Base-by-base conservation (phyloP, 1,140 invertebrate species). In the Zaprionus ghesquierei region DNA sequence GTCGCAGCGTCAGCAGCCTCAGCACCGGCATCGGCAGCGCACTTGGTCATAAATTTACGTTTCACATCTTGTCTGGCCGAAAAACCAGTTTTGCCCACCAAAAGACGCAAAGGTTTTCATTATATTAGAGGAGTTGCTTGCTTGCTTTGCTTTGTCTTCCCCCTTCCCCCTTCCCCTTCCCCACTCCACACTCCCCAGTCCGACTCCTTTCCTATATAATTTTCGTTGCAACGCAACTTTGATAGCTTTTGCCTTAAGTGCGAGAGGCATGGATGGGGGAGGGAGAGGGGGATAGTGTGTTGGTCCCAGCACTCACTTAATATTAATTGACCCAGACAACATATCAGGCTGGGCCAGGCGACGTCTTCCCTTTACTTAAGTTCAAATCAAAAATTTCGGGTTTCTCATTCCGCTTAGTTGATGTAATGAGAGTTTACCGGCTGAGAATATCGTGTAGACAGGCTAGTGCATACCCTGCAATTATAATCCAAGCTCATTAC, bases 11-110 rank as follows among this genome's bases (percentile, higher is more conserved):
- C 31, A 29, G 5, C 35, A 63, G 13, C 60, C 50, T 59, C 73
- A 53, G 15, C 23, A 46, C n/a, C 55, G 15, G 13, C 60, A 20
- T 10, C 15, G 66, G 56, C 58, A 69, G 64, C 66, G 58, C 74
- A 76, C 76, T 89, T 86, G 79, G 81, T 89, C 84, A 89, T 89
- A 89, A 89, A 89, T 89, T 89, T 84, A 89, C 79, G 84, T 89
- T 75, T 89, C 68, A 82, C 89, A 89, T 80, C 80, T 27, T 6
- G 84, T 89, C 69, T 75, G 76, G 15, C 58, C 70, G 64, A 69
- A 77, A 89, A 89, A 89, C 84, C 74, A 80, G 85, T 89, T 89
- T 79, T 79, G 64, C 64, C 70, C 70, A 85, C 82, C 78, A 77
- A 86, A 87, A 69, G 51, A 72, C 70, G 59, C 50, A 89, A 84